Evolutionary conservation across 2,797 vertebrate genomes (phyloP).

Genomic region (Oreortyx pictus): DNA sequence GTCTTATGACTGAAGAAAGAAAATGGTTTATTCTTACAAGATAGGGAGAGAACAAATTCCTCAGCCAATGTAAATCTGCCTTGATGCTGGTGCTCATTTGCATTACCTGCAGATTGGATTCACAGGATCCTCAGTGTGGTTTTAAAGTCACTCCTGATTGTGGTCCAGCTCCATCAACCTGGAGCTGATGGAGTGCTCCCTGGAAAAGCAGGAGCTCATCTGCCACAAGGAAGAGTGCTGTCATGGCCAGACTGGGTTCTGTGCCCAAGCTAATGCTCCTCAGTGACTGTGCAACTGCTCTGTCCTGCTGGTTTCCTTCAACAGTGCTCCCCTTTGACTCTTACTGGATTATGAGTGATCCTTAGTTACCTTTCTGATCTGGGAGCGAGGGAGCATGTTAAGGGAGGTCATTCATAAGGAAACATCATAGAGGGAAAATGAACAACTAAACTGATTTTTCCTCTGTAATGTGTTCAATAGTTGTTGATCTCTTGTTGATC

Average conservation of each 20-base stretch:
- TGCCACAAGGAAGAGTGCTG: fast-evolving
- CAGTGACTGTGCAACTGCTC: not conserved
- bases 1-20: not conserved
- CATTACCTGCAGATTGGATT: not conserved
- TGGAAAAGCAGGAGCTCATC: not conserved
- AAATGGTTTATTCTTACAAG: conserved; percentile 7
- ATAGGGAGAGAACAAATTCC: not conserved
- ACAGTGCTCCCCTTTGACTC: not conserved
- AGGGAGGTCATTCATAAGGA: not conserved
- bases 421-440: not conserved
- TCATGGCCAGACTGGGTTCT: not conserved
- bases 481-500: not conserved
- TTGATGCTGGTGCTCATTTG: not conserved
- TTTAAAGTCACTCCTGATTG: not conserved
- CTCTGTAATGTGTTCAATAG: fast-evolving
- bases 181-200: not conserved
- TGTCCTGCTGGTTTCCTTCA: not conserved
- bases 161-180: not conserved
- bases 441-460: not conserved
- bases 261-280: not conserved
- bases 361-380: not conserved
- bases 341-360: not conserved
- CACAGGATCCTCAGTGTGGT: not conserved
- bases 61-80: not conserved
- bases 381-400: not conserved